Evolutionary conservation across 64 coral and sea anemone species (phyloP).

Genomic region (Stichodactyla helianthus): DNA sequence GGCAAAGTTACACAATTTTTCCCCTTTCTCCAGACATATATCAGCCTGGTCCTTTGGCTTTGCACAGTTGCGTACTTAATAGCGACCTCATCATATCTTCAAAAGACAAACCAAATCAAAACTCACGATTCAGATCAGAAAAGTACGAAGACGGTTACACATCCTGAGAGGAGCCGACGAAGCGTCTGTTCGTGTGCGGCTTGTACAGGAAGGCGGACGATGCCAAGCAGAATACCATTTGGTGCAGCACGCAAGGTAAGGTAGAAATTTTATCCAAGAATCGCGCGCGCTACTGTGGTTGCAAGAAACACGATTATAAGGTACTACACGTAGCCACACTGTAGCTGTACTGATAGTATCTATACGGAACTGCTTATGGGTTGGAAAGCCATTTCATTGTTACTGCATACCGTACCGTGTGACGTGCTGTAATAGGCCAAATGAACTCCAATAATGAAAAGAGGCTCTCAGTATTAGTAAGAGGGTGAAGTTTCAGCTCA

Average conservation of each 20-base stretch:
- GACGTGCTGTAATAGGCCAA: too few species aligned
- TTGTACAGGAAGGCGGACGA: neutral
- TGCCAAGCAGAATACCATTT: conserved; percentile 4
- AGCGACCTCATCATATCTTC: neutral
- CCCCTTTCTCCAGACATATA: neutral
- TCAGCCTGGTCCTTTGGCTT: neutral
- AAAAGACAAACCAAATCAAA: conserved; percentile 2
- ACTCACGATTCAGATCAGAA: neutral
- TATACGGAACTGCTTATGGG: too few species aligned
- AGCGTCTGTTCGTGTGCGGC: neutral
- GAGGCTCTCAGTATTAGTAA: too few species aligned
- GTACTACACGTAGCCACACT: too few species aligned
- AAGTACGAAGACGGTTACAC: neutral
- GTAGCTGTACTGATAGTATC: too few species aligned
- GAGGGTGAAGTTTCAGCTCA: too few species aligned
- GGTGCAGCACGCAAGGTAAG: neutral
- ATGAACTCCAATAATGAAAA: too few species aligned
- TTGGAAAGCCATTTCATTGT: too few species aligned
- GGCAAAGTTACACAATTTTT: neutral
- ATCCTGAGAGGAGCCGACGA: neutral
- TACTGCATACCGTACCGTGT: too few species aligned
- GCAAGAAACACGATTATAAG: too few species aligned
- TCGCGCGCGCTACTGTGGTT: neutral
- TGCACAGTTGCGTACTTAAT: neutral
- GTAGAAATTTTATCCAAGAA: neutral